Evolutionary conservation across 2,888 invertebrate species (phyloP), one percentile per base, ranked within the genome.

Genomic region (Sinodicranocentrus sp.): DNA sequence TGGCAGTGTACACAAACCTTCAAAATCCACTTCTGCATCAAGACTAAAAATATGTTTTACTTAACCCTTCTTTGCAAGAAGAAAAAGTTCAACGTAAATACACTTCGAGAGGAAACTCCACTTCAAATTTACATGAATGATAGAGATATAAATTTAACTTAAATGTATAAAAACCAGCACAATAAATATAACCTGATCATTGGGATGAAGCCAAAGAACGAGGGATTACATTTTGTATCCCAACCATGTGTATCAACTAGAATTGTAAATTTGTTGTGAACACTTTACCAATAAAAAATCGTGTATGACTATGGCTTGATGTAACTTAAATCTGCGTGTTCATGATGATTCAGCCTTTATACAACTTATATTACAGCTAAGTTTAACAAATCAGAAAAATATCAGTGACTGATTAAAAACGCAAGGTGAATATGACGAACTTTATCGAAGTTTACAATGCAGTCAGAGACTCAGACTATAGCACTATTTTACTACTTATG

Each of bases 291-390:
- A 6, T 33, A 6, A 33, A 33, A 33, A 33, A 33, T 33, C 10
- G 33, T 33, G 3, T 33, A 48, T 48, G 48, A 48, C 48, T 48
- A 19, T 15, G 28, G 13, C 13, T 23, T n/a, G 39, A 26, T 39
- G 33, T 13, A 13, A 48, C n/a, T 26, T 75, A 63, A 75, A 63
- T 75, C 48, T 65, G 75, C 65, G 52, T 54, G 48, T 33, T 75
- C 75, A 75, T 54, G 65, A 75, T 73, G 72, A 73, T 75, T 57
- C 57, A 57, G 57, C 57, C 10, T 52, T 10, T 39, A 13, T 48
- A n/a, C 5, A 48, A 3, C 17, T 48, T 5, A 2, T 15, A 57
- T 57, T 21, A 21, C n/a, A 48, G 48, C 48, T n/a, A 10, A 48
- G 10, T 48, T 48, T 48, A 48, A 5, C 48, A 48, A 48, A 10